Conservation (phyloP, 2,888 invertebrate genomes). For the Diaphora mendica region DNA sequence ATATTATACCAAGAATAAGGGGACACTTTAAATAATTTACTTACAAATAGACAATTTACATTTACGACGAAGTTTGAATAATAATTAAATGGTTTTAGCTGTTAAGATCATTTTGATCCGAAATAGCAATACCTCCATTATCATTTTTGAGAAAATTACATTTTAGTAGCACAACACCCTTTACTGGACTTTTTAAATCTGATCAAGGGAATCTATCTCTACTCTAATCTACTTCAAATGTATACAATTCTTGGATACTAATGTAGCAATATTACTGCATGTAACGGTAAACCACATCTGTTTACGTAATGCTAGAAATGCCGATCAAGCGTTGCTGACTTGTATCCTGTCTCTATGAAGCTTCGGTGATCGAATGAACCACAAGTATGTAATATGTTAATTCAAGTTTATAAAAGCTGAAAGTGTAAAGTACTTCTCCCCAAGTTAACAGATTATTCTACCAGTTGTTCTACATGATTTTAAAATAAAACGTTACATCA, state of each 20-base stretch:
- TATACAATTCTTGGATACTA: neutral
- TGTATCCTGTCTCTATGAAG: neutral
- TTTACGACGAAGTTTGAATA: slow-evolving; percentile 28
- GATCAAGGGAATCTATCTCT: neutral
- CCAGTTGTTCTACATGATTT: neutral
- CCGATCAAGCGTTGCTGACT: neutral
- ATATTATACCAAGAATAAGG: slow-evolving; percentile 39
- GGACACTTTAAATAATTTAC: slow-evolving; percentile 34
- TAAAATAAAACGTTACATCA: neutral
- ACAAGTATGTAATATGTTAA: neutral
- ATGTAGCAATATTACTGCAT: neutral
- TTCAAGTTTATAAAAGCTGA: neutral
- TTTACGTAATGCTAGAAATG: neutral
- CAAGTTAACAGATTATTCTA: neutral
- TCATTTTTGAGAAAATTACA: slow-evolving; percentile 5
- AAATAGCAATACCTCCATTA: slow-evolving; percentile 6
- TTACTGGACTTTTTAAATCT: neutral
- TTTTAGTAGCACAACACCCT: slow-evolving; percentile 8
- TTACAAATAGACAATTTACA: slow-evolving; percentile 38
- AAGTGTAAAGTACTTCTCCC: neutral
- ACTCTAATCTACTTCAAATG: neutral
- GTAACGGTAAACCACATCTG: neutral
- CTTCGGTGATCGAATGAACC: neutral
- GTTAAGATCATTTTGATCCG: slow-evolving; percentile 9
- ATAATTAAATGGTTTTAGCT: slow-evolving; percentile 21